These are phyloP conservation scores for Mobula birostris DNA, from an alignment of 2,113 vertebrate species.

Conservation along the genomic window DNA sequence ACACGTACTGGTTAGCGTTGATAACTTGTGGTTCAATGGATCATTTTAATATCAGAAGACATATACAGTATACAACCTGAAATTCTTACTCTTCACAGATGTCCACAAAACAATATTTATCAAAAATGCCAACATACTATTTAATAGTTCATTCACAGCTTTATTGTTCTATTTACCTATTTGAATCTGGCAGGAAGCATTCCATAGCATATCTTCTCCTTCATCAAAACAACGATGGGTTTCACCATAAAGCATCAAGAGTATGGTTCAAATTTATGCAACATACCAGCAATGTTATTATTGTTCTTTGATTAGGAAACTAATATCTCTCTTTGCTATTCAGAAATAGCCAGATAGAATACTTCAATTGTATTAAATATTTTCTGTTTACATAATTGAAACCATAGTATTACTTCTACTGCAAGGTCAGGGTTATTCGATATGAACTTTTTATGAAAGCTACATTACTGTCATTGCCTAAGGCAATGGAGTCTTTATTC, in stretches of 20 bases:
- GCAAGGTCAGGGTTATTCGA: not conserved
- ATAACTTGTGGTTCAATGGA: too few species aligned
- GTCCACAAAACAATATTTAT: not conserved
- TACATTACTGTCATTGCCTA: not conserved
- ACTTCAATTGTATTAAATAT: not conserved
- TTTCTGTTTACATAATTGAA: not conserved
- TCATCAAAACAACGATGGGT: not conserved
- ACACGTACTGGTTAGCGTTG: too few species aligned
- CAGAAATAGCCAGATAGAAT: not conserved
- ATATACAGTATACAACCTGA: too few species aligned
- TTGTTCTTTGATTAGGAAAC: not conserved
- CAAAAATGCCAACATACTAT: not conserved
- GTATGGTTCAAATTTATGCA: not conserved
- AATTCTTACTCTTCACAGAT: too few species aligned
- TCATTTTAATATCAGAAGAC: too few species aligned
- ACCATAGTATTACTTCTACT: not conserved
- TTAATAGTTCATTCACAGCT: not conserved
- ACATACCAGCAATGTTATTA: too few species aligned
- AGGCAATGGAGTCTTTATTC: not conserved
- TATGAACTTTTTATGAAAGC: not conserved
- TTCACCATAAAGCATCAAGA: not conserved
- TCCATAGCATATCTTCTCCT: not conserved
- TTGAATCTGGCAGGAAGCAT: not conserved
- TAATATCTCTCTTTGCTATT: not conserved
- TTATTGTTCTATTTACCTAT: not conserved